Evolutionary conservation across 1,140 invertebrate genomes (phyloP), one percentile per base, ranked within the genome.

Genomic region (Melanaphis sacchari): DNA sequence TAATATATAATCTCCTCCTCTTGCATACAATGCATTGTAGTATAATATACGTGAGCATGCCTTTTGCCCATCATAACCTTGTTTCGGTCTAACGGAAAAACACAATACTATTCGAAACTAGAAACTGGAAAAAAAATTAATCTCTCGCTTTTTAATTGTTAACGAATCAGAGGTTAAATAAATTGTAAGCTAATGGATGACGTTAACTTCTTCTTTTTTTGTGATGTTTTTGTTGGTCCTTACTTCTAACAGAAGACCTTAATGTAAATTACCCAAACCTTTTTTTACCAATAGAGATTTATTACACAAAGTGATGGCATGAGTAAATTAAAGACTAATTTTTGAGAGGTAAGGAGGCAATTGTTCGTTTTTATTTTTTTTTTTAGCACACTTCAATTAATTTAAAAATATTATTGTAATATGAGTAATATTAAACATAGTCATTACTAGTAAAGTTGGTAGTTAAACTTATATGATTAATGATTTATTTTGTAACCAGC

Each of bases 11-110:
- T 36, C 36, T 82, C 24, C 6, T 22, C 7, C 22, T 8, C 1
- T 9, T 9, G 46, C 18, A 2, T 46, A 36, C 38, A 82, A 24
- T 21, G 22, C 76, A 18, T 81, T 4, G 36, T 81, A 36, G 22
- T 22, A 81, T 38, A 8, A 22, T 81, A 7, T 82, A 82, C 8
- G 38, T 36, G 38, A 21, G 21, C 22, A 22, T 24, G 36, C 22
- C 81, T 40, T 82, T 82, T 82, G 22, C 22, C 81, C 38, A 8
- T 24, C 21, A 2, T 22, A 6, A 38, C 21, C 2, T 36, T 36
- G 81, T 82, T 38, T 82, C 81, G 81, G 81, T 82, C 81, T 82
- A 9, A 7, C 81, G 81, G 81, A 82, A 82, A 82, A 82, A 82
- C 36, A 82, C 81, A 82, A 82, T 82, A 22, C 22, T n/a, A n/a